phyloP scores from a whole-genome alignment of 2,888 invertebrate genomes.

The Gortyna flavago region DNA sequence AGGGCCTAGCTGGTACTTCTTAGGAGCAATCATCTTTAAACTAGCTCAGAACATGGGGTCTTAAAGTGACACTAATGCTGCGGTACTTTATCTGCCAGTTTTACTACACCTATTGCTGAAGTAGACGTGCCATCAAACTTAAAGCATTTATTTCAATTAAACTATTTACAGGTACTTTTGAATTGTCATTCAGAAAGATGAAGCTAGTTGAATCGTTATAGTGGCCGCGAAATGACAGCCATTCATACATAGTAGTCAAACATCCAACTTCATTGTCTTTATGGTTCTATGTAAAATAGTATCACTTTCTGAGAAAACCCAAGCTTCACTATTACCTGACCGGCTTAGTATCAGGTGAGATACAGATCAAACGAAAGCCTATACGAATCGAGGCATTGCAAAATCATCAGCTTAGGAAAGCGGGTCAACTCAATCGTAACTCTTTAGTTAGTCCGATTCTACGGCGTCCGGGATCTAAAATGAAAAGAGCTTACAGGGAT shows the following conservation, averaged over 20 bases:
- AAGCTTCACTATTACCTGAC: neutral
- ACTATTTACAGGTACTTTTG: neutral
- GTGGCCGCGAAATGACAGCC: neutral
- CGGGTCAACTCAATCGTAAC: slow-evolving; percentile 5
- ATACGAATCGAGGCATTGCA: neutral
- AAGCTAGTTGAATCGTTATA: neutral
- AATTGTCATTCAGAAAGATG: neutral
- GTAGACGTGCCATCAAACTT: neutral
- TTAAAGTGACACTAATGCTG: slow-evolving; percentile 27
- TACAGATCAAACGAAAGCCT: slow-evolving; percentile 3
- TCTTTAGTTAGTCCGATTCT: slow-evolving; percentile 23
- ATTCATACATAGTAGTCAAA: neutral
- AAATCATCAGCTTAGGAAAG: neutral
- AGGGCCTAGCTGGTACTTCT: slow-evolving; percentile 53
- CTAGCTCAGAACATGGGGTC: slow-evolving; percentile 54
- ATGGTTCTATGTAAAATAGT: neutral
- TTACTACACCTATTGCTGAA: neutral
- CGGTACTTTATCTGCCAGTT: slow-evolving; percentile 6
- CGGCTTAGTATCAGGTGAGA: neutral
- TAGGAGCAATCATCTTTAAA: slow-evolving; percentile 56
- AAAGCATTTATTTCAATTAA: neutral
- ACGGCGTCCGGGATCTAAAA: neutral
- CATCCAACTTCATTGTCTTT: neutral
- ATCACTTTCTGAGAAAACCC: neutral
- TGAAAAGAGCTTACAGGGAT: slow-evolving; percentile 18